Conservation (phyloP, 2,797 vertebrate species). For the Chloroceryle inda region DNA sequence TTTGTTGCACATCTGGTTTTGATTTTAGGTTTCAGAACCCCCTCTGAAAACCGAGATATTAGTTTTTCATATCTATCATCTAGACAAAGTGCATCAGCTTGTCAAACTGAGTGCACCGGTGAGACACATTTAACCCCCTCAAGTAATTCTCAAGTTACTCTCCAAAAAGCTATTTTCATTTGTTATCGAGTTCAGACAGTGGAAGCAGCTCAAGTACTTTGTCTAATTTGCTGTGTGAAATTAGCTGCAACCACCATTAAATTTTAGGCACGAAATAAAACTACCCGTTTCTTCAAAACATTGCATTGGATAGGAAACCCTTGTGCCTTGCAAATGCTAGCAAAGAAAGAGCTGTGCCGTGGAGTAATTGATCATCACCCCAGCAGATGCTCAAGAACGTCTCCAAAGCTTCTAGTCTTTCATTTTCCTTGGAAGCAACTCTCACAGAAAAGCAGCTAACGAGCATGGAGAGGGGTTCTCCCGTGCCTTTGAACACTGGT, state of each 20-base stretch:
- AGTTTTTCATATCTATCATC: conserved; percentile 78
- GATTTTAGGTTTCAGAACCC: conserved; percentile 86
- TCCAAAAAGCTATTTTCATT: conserved; percentile 14
- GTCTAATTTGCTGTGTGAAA: conserved; percentile 56
- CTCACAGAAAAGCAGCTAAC: conserved; percentile 2
- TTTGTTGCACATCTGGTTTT: conserved; percentile 91
- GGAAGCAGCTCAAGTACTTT: conserved; percentile 13
- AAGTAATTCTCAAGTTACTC: conserved; percentile 24
- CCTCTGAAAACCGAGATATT: conserved; percentile 80
- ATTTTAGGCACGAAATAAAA: conserved; percentile 47
- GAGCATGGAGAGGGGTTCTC: background rate
- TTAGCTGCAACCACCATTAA: conserved; percentile 51
- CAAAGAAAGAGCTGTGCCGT: background rate
- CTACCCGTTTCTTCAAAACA: background rate
- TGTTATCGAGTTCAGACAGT: background rate
- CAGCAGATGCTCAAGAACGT: background rate
- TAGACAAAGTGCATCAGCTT: conserved; percentile 63
- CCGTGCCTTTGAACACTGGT: background rate
- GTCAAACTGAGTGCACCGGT: conserved; percentile 29
- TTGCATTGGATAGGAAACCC: background rate
- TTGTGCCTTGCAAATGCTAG: background rate
- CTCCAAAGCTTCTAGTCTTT: conserved; percentile 38
- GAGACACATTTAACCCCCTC: conserved; percentile 47
- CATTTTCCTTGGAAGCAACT: conserved; percentile 29
- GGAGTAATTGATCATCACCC: background rate